Base-by-base conservation (phyloP, 2,113 vertebrate species). In the Glaucomys volans region DNA sequence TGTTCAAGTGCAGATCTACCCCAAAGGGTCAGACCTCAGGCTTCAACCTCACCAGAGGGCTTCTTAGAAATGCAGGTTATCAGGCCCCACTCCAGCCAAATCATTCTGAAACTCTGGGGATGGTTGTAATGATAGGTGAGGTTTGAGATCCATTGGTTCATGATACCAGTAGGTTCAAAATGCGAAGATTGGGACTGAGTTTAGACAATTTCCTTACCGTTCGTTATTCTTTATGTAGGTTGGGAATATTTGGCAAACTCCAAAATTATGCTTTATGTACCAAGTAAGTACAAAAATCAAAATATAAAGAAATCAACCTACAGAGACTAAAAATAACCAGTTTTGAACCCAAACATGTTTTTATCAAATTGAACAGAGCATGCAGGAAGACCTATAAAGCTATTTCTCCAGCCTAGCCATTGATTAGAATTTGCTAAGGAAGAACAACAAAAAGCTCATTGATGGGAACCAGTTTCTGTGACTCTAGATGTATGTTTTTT, bases 211-310 rank as follows among this genome's bases (percentile, higher is more conserved):
- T 94, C 79, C 91, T 95, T 57, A 87, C 64, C 42, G 12, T 76
- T 96, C 71, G 92, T 97, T 94, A 87, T 47, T 71, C 40, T 87
- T 96, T 81, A 69, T 79, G 42, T 40, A 93, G 86, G 86, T 96
- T 95, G 52, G 95, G 95, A 96, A 96, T 96, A 95, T 93, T 95
- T 97, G 93, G 75, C 3, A 12, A 92, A 89, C 83, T 94, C 72
- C 17, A 54, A 90, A 94, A 91, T 94, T 87, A 91, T 30, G 30
- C 52, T 94, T 87, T 93, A 42, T 91, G 95, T 47, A 42, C 82
- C 80, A 85, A 88, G 84, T 91, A 89, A 95, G 24, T 14, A 5
- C 18, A 12, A 93, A 50, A 79, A 87, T 59, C 42, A 18, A 81
- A 72, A 76, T 54, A 26, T 54, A 57, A 50, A 14, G 91, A 96